These are phyloP conservation scores for Scartelaos histophorus DNA, from an alignment of 2,113 vertebrate species.

Conservation along the genomic window DNA sequence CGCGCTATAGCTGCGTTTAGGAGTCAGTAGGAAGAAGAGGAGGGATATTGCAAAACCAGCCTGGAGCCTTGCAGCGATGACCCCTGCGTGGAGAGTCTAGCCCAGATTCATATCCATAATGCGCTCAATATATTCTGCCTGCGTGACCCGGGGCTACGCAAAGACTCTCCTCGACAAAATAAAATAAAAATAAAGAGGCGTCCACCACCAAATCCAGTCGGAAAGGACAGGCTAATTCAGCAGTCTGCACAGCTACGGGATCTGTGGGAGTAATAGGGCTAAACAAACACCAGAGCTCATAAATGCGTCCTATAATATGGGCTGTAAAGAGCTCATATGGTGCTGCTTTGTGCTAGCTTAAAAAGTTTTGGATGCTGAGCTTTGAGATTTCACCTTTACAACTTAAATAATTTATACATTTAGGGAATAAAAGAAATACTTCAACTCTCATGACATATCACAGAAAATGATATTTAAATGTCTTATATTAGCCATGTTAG, in stretches of 20 bases:
- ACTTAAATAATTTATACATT: neutral
- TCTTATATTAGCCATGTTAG: too few species aligned
- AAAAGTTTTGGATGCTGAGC: neutral
- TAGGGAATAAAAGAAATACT: neutral
- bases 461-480: too few species aligned
- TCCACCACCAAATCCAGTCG: slow-evolving; percentile 72
- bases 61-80: slow-evolving; percentile 74
- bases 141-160: slow-evolving; percentile 74
- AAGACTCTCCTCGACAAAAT: slow-evolving; percentile 59
- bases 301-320: neutral
- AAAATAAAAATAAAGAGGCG: slow-evolving; percentile 71
- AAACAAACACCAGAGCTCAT: slow-evolving; percentile 44
- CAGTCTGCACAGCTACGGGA: slow-evolving; percentile 58
- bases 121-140: slow-evolving; percentile 81
- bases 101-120: slow-evolving; percentile 82
- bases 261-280: slow-evolving; percentile 29
- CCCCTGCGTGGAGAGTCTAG: slow-evolving; percentile 71
- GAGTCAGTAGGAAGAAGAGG: slow-evolving; percentile 65
- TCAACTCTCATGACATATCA: too few species aligned
- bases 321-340: neutral
- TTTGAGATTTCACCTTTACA: neutral
- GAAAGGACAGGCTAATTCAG: slow-evolving; percentile 73
- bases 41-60: slow-evolving; percentile 73
- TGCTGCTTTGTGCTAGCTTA: neutral
- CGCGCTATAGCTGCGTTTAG: slow-evolving; percentile 50